These are phyloP conservation scores for Drosophila neotestacea DNA, from an alignment of 2,888 invertebrate genomes.

Conservation along the genomic window DNA sequence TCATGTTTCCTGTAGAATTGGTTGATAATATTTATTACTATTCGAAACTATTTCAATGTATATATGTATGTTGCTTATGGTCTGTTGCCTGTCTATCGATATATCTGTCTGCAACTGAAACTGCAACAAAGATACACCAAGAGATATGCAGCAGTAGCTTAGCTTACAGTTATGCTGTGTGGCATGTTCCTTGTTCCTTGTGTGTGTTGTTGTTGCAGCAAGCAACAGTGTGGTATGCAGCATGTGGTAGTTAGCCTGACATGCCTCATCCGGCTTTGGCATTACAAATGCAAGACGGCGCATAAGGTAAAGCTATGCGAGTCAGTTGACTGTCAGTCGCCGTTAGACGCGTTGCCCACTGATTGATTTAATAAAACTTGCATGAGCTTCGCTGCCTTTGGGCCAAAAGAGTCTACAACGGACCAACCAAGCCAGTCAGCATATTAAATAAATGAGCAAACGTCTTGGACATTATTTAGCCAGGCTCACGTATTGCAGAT, in stretches of 20 bases:
- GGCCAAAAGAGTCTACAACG: constrained; percentile 21
- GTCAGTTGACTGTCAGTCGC: constrained; percentile 61
- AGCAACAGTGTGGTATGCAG: constrained; percentile 3
- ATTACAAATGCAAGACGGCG: constrained; percentile 69
- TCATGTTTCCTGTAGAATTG: too few relatives aligned
- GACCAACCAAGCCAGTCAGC: constrained; percentile 48
- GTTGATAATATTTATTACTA: too few relatives aligned
- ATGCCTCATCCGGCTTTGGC: constrained; percentile 72
- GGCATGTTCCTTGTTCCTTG: constrained; percentile 52
- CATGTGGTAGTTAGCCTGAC: constrained; percentile 43
- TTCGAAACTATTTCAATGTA: background rate
- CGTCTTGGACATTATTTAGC: constrained; percentile 50
- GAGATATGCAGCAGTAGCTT: constrained; percentile 35
- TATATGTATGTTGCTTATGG: background rate
- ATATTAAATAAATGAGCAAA: constrained; percentile 66
- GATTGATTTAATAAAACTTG: constrained; percentile 80
- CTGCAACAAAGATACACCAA: background rate
- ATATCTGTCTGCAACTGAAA: background rate
- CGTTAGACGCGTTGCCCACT: constrained; percentile 73
- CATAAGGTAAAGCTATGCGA: constrained; percentile 64
- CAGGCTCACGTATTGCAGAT: constrained; percentile 45
- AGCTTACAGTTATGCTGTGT: constrained; percentile 35
- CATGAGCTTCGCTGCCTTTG: constrained; percentile 55
- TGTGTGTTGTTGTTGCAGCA: background rate
- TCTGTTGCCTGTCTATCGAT: background rate